Base-by-base conservation (phyloP, 2,888 invertebrate genomes). In the Vannuccia rotundouncinata region DNA sequence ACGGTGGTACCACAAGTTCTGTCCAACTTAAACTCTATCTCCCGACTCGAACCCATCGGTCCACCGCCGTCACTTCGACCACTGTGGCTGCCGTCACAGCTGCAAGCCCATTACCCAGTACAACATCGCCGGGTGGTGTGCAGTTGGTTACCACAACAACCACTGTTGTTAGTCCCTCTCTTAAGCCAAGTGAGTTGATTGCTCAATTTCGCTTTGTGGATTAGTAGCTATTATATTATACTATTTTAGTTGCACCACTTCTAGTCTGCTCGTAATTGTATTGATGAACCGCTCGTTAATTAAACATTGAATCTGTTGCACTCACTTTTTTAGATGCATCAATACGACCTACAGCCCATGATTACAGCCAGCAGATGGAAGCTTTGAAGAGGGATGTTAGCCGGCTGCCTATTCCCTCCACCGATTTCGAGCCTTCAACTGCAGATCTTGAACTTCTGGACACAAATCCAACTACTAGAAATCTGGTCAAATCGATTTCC, bases 341-440 rank as follows among this genome's bases (percentile, higher is more conserved):
- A n/a, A 10, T 45, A 17, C 45, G 45, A 45, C 10, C 17, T 45
- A 10, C 45, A 10, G 17, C 45, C 45, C 5, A 17, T 17, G 45
- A 5, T 45, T 45, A 45, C 45, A 45, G 45, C 17, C 45, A 45
- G 45, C 45, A 45, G 17, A 45, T 77, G 45, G 77, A 77, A n/a
- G 45, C 30, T 30, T 27, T 77, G 31, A 77, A 77, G 25, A 29
- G 77, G 45, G 77, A 77, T 27, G 45, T 77, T 5, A 77, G 77
- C 25, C 30, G 31, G 5, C 45, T 77, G 27, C 77, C 77, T 5
- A 31, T 77, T 22, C 27, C 45, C 17, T 27, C 30, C 10, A 60
- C 45, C 1, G 78, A 78, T 76, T 78, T 78, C 25, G 27, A 17
- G 1, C 78, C 78, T n/a, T 78, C 78, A 1, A 78, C 66, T 27